A percentile compares a stretch with the other conserved stretches of the same genome.
phyloP scores from a whole-genome alignment of 2,797 vertebrate genomes.

The Taenioides sp. region DNA sequence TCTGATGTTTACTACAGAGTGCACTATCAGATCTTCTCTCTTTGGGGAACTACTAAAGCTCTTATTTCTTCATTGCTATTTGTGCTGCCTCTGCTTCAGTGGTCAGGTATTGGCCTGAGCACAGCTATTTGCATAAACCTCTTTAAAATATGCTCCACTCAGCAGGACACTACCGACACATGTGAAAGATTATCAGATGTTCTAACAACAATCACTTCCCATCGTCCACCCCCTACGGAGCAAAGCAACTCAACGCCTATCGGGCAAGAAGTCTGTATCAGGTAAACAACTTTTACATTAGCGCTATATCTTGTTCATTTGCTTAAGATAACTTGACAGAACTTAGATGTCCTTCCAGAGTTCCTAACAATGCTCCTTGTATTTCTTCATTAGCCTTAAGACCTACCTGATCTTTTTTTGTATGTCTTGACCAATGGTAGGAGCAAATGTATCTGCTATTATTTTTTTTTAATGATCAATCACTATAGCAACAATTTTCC shows the following conservation, averaged over 20 bases:
- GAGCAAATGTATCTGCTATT: no score
- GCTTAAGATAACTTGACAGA: not conserved
- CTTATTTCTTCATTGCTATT: not conserved
- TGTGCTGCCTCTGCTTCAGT: not conserved
- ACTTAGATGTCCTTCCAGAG: not conserved
- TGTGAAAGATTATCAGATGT: conserved; percentile 3
- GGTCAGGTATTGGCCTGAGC: not conserved
- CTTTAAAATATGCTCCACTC: conserved; percentile 17
- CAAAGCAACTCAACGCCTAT: not conserved
- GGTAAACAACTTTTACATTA: not conserved
- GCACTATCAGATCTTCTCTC: not conserved
- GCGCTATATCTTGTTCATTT: not conserved
- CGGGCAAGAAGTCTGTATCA: conserved; percentile 11
- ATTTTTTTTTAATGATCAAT: no score
- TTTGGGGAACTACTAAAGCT: conserved; percentile 1
- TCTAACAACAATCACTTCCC: not conserved
- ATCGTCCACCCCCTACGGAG: not conserved
- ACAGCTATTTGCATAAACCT: conserved; percentile 10
- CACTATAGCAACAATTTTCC: no score
- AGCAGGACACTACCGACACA: conserved; percentile 4
- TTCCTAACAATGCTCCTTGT: not conserved
- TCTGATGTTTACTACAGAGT: conserved; percentile 1
- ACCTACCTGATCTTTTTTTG: no score
- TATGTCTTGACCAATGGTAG: not conserved
- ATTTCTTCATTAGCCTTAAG: not conserved